These are phyloP conservation scores for Percina caprodes DNA, from an alignment of 2,113 vertebrate genomes.

Conservation along the genomic window DNA sequence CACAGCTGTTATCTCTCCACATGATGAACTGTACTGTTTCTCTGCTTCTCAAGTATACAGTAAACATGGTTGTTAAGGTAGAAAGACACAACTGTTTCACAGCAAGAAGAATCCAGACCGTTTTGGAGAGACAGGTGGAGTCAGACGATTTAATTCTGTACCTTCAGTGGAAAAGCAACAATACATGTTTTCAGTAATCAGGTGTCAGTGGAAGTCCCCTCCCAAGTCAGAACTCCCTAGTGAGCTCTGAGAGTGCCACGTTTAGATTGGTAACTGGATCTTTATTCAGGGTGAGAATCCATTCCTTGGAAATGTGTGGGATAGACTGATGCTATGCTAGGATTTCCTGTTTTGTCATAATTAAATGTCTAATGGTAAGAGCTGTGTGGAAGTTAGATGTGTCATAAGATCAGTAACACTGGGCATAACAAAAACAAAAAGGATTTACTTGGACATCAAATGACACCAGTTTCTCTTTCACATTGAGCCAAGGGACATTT, in stretches of 20 bases:
- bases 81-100: constrained; percentile 10
- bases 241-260: constrained; percentile 11
- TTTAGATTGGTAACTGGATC: constrained; percentile 48
- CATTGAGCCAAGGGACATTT: constrained; percentile 19
- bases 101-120: neutral
- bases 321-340: constrained; percentile 8
- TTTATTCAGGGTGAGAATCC: constrained; percentile 20
- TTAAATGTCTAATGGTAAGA: constrained; percentile 8
- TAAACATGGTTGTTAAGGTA: constrained; percentile 28
- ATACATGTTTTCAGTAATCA: constrained; percentile 47
- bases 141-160: constrained; percentile 25
- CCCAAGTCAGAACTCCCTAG: neutral
- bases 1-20: neutral
- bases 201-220: constrained; percentile 74
- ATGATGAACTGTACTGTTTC: constrained; percentile 14
- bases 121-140: constrained; percentile 39
- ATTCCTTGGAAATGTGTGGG: constrained; percentile 33
- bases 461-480: constrained; percentile 3
- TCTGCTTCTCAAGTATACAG: constrained; percentile 1
- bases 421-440: constrained; percentile 23
- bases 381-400: neutral
- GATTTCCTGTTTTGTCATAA: constrained; percentile 26
- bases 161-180: constrained; percentile 41
- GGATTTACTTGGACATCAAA: constrained; percentile 35
- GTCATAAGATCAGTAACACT: constrained; percentile 4